Evolutionary conservation across 2,113 vertebrate genomes (phyloP).

Genomic region (Halcyon senegalensis): DNA sequence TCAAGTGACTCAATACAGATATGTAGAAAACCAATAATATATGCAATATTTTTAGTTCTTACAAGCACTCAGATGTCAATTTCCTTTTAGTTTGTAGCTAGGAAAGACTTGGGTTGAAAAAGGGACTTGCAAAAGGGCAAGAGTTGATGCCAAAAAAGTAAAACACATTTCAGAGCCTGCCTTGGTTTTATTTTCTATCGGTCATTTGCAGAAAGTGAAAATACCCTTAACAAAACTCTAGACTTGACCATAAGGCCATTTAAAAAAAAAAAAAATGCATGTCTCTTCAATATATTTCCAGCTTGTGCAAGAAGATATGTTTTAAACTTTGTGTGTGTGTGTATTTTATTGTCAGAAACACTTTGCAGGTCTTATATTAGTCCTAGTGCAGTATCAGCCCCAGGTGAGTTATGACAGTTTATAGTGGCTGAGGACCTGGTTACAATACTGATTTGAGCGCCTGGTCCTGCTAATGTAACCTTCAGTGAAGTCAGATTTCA

Average conservation of each 20-base stretch:
- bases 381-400: not conserved
- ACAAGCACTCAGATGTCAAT: not conserved
- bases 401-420: not conserved
- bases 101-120: not conserved
- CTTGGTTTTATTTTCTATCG: not conserved
- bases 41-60: not conserved
- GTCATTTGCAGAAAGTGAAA: slow-evolving; percentile 1
- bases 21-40: not conserved
- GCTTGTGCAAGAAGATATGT: not conserved
- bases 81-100: not conserved
- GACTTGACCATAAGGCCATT: not conserved
- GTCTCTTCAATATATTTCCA: not conserved
- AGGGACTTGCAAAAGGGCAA: not conserved
- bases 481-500: not conserved
- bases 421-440: not conserved
- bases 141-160: not conserved
- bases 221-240: not conserved
- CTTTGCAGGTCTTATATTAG: not conserved
- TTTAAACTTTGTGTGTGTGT: not conserved
- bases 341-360: not conserved
- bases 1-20: not conserved
- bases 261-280: not conserved
- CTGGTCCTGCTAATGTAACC: not conserved
- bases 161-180: not conserved
- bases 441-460: not conserved